Conservation (phyloP, 2,797 vertebrate species). For the Nyctibius grandis region DNA sequence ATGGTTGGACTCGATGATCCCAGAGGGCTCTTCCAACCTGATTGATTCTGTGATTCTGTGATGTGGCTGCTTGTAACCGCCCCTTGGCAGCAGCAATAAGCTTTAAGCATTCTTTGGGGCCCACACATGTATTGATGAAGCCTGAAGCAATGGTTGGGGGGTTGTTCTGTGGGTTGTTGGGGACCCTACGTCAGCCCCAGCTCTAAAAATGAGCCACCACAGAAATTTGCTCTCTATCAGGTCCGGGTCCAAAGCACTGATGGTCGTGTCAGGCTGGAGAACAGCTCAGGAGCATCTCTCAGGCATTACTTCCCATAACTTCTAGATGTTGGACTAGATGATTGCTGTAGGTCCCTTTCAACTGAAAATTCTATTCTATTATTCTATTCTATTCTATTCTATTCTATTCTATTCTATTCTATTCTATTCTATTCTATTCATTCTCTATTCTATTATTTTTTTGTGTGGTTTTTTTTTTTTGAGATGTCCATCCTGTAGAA, state of each 20-base stretch:
- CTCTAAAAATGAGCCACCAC: too few relatives aligned
- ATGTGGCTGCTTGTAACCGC: not conserved
- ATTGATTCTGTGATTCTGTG: too few relatives aligned
- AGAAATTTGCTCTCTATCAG: not conserved
- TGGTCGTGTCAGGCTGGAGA: not conserved
- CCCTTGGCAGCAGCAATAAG: too few relatives aligned
- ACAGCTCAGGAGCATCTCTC: not conserved
- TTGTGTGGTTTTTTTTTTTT: too few relatives aligned
- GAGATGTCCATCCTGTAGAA: not conserved
- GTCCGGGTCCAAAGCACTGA: not conserved
- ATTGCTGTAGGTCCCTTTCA: not conserved
- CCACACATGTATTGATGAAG: not conserved
- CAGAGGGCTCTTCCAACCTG: too few relatives aligned
- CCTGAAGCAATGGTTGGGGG: not conserved
- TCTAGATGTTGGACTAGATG: not conserved
- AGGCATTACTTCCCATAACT: fast-evolving
- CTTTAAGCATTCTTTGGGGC: too few relatives aligned
- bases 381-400: too few relatives aligned
- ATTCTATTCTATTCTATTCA: too few relatives aligned
- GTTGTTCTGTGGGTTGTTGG: fast-evolving
- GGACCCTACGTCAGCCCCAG: not conserved
- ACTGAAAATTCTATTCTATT: not conserved
- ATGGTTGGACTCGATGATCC: too few relatives aligned
- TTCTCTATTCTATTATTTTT: too few relatives aligned
- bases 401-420: too few relatives aligned